Base-by-base conservation (phyloP, 2,797 vertebrate species). In the Pipistrellus kuhlii region DNA sequence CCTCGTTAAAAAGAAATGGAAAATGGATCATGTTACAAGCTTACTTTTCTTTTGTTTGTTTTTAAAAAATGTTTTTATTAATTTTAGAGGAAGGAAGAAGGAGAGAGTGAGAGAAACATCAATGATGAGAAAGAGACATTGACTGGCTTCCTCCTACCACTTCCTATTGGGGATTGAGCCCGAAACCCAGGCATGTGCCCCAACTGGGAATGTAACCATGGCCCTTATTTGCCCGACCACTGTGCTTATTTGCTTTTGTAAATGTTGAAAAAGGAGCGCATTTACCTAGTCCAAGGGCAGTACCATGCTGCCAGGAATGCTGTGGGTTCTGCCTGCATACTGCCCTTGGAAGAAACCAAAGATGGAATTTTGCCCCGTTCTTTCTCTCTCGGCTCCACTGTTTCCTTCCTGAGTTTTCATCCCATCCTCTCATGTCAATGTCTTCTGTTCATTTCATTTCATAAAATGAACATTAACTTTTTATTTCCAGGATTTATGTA, bases 1-100 rank as follows among this genome's bases (percentile, higher is more conserved):
- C 25, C 35, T 75, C 15, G 18, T 62, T 57, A 57, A 93, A 92
- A 92, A 85, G 25, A 96, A 88, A 82, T 20, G 44, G 18, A 86
- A 88, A 87, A 38, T 38, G 62, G 84, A 82, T 85, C 30, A 59
- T 72, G 15, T 86, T 53, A n/a, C 44, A 30, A 35, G 27, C 15
- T 86, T 44, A 3, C 21, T 87, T 91, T 94, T 59, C 76, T 85
- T 69, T 78, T 69, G 55, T 66, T 59, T 27, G 5, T 59, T 59
- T 59, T 59, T 27, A 11, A 27, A 59, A 59, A 27, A 59, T 13
- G 25, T 59, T 59, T 59, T 27, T 59, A 59, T 59, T 27, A 25
- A 27, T 59, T 59, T 59, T 25, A 27, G 25, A 59, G 57, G 27
- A 10, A 27, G 57, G 57, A 6, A 59, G 57, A 25, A 10, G 25